Evolutionary conservation across 2,113 vertebrate species (phyloP).

Genomic region (Callaeas wilsoni): DNA sequence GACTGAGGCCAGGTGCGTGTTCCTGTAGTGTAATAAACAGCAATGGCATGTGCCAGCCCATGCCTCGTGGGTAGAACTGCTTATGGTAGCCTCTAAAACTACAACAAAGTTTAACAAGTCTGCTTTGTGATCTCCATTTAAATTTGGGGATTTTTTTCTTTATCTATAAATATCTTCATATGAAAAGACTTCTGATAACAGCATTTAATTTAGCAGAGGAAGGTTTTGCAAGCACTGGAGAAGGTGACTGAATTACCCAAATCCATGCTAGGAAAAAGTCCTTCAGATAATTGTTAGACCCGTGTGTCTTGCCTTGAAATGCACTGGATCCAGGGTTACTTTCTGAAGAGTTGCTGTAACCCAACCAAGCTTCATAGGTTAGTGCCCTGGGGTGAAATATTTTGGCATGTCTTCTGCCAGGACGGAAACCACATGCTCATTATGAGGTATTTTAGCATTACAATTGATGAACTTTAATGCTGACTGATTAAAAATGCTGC

Average conservation of each 20-base stretch:
- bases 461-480: not conserved
- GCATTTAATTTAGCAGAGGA: not conserved
- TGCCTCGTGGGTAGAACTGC: not conserved
- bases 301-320: not conserved
- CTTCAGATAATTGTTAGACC: not conserved
- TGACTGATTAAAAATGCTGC: not conserved
- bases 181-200: not conserved
- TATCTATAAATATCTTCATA: not conserved
- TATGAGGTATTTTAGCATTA: not conserved
- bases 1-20: not conserved
- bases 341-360: not conserved
- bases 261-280: not conserved
- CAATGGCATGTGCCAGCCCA: not conserved
- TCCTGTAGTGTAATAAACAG: not conserved
- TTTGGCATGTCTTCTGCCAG: not conserved
- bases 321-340: not conserved
- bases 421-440: not conserved
- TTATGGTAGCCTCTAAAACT: not conserved
- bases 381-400: not conserved
- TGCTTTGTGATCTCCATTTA: not conserved
- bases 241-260: not conserved
- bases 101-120: not conserved
- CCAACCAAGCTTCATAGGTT: not conserved
- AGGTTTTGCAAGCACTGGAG: not conserved
- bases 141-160: not conserved